Evolutionary conservation across 2,888 invertebrate genomes (phyloP), one percentile per base, ranked within the genome.

Genomic region (Apamea monoglypha): DNA sequence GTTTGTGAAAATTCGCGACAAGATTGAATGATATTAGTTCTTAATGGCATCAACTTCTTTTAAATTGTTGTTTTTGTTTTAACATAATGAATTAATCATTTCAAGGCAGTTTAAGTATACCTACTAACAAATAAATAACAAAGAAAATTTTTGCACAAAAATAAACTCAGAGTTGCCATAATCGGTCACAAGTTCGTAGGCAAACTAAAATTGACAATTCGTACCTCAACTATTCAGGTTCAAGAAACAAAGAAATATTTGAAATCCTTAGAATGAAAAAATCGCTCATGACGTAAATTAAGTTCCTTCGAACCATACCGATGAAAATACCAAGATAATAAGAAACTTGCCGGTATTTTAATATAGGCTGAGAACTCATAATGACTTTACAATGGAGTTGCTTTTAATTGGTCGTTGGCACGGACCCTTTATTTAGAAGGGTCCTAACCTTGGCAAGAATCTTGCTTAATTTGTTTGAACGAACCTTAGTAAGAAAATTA

Each of bases 321-420:
- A 75, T 70, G 7, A 47, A 79, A 87, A 76, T 84, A 59, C 74
- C 73, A 74, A 64, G 56, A 74, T 69, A 36, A 44, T 25, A 50
- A 44, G 66, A 70, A 87, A 80, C n/a, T 74, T 68, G 64, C 56
- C 10, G 80, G 76, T 79, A 84, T 84, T 84, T 84, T 76, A 79
- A 84, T 87, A 72, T 59, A 53, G 21, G 50, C 56, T 67, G 14
- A 63, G 61, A 87, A 67, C 73, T 71, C 66, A 63, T 56, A 71
- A 71, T 56, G 73, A 67, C 21, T 73, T 71, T 73, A 87, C 80
- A 76, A 59, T 71, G n/a, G 68, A 53, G 14, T 70, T 61, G 32
- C 18, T 71, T 78, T 83, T 83, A 83, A 87, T 83, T 86, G 47
- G 70, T 70, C 53, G 50, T 74, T n/a, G 63, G 25, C 69, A 83